Base-by-base conservation (phyloP, 2,797 vertebrate genomes). In the Syngnathus acus region DNA sequence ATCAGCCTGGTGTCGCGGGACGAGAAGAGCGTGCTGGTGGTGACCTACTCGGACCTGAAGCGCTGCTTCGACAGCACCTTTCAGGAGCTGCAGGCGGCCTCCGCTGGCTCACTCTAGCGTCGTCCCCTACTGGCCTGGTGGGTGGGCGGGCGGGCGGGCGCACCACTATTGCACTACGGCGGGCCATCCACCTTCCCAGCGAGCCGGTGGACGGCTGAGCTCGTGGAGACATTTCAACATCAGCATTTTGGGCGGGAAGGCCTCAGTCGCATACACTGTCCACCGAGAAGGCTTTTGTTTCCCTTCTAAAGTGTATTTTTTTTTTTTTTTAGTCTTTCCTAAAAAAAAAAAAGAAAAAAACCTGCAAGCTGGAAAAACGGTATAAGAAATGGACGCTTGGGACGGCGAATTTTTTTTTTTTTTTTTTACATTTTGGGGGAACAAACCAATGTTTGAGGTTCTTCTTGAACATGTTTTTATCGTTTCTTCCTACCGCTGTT, bases 61-160 rank as follows among this genome's bases (percentile, higher is more conserved):
- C 97, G 97, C 86, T 99, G 97, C 91, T 99, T 99, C 80, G 97
- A 99, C 89, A 98, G 96, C 83, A 98, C 97, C 92, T 99, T 99
- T 90, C 96, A 98, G 91, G 97, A 99, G 94, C 94, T 99, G 89
- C 91, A 95, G 84, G 93, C 93, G 67, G 92, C 94, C 69, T 93
- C 94, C 73, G 94, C 94, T 50, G 95, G 95, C 84, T 96, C 96
- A 89, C 95, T 98, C 94, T 99, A 99, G 95, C 94, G 89, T 89
- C 92, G 89, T 89, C 92, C 79, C 72, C 73, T 76, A 68, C 1
- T 71, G 83, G 76, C 82, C 74, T 51, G 84, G 86, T 93, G 93
- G 91, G 23, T 1, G 23, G 23, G 23, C 23, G 23, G 23, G 91
- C 91, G 23, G 23, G 23, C 23, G 23, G 23, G 91, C 91, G 91